Conservation (phyloP, 1,140 invertebrate genomes). For the Coptotermes formosanus region DNA sequence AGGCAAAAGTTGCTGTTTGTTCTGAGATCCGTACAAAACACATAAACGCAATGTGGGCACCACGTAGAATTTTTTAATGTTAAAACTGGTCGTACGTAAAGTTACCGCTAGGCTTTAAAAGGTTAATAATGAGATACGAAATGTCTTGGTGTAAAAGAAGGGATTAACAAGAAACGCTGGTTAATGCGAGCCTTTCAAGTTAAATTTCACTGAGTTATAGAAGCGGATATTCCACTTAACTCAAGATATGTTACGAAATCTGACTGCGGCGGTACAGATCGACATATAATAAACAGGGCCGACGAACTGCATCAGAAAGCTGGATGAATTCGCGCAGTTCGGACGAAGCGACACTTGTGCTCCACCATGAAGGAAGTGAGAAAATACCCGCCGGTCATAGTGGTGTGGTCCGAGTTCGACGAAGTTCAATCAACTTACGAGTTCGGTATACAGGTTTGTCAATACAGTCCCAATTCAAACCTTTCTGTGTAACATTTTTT, state of each 20-base stretch:
- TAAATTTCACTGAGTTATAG: not conserved
- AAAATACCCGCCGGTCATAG: not conserved
- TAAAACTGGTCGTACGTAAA: too few relatives aligned
- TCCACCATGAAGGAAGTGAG: conserved; percentile 4
- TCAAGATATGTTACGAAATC: not conserved
- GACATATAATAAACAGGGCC: not conserved
- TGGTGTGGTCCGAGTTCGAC: conserved; percentile 22
- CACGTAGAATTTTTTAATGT: too few relatives aligned
- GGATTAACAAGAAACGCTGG: not conserved
- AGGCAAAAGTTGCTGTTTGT: too few relatives aligned
- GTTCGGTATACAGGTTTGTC: not conserved
- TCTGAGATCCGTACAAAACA: too few relatives aligned
- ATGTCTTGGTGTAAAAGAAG: not conserved
- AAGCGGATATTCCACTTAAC: not conserved
- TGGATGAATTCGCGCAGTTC: not conserved
- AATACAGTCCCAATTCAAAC: not conserved
- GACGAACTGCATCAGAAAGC: not conserved
- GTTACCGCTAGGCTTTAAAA: too few relatives aligned
- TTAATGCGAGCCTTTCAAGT: not conserved
- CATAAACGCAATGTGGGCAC: too few relatives aligned
- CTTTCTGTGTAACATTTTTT: too few relatives aligned
- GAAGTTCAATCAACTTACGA: not conserved
- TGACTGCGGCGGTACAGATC: not conserved
- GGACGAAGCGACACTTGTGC: not conserved
- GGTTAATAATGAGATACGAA: too few relatives aligned